Percentiles rank a stretch among this genome's conserved stretches.
These are phyloP conservation scores for Raja brachyura DNA, from an alignment of 2,113 vertebrate species.

Conservation along the genomic window DNA sequence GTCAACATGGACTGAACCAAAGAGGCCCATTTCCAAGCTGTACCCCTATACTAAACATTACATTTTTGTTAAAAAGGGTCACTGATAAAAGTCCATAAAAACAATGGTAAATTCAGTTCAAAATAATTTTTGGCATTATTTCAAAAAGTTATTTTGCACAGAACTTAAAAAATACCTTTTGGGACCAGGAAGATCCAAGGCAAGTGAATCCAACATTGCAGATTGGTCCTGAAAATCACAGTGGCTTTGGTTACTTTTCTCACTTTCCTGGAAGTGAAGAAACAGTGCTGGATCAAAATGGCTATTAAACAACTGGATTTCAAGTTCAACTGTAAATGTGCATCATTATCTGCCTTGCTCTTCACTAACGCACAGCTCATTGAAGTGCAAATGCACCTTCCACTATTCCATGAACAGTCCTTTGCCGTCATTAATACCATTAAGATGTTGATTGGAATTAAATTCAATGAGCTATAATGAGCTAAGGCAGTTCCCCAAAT, in stretches of 20 bases:
- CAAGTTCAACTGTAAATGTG: neutral
- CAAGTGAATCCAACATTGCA: conserved; percentile 59
- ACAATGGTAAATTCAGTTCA: neutral
- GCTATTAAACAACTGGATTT: neutral
- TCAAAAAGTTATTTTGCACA: neutral
- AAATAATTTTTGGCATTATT: neutral
- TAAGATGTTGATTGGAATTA: neutral
- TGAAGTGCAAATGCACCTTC: neutral
- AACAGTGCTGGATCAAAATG: neutral
- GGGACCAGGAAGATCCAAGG: conserved; percentile 70
- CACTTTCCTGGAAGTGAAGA: conserved; percentile 28
- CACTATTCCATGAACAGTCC: neutral
- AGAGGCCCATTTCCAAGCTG: too few relatives aligned
- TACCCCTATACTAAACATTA: too few relatives aligned
- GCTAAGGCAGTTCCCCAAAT: neutral
- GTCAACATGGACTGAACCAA: too few relatives aligned
- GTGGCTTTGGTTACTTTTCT: conserved; percentile 36
- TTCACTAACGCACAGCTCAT: neutral
- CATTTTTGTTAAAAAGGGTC: too few relatives aligned
- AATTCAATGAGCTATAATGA: neutral
- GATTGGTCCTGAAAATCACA: conserved; percentile 44
- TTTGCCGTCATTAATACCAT: neutral
- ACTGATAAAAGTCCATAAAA: neutral
- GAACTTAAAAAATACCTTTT: conserved; percentile 61
- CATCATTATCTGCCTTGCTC: neutral